Base-by-base conservation (phyloP, 2,888 invertebrate genomes). In the Heliconius charithonia region DNA sequence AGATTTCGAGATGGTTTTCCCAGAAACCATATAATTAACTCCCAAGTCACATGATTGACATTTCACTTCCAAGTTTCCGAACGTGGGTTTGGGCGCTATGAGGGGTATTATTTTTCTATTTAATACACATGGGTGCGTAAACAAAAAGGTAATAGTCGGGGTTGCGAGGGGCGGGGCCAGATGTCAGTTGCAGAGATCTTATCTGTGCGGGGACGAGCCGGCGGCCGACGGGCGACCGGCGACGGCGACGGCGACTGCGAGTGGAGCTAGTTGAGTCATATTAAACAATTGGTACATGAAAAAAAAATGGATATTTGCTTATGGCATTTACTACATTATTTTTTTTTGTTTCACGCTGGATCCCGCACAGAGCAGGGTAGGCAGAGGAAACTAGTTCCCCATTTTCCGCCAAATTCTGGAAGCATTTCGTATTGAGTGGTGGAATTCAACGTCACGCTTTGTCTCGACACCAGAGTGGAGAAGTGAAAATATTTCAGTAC, bases 151-250 rank as follows among this genome's bases (percentile, higher is more conserved):
- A 83, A 83, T 85, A 86, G 84, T 81, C 83, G 87, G 92, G 92
- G 90, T 86, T 88, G 87, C 80, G 81, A 81, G 84, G 88, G 94
- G 94, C 93, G 93, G 89, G 88, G 93, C 92, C 92, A 91, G 93
- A 93, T 95, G 94, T 94, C 94, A 92, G 84, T 81, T 85, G 89
- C 94, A 93, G 86, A 89, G 93, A 93, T 93, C 92, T 92, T 93
- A 93, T 93, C 93, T 90, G 83, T 86, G 84, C 84, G 83, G 83
- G 86, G 84, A 83, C 84, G 79, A 77, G 71, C 75, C 77, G 77
- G 56, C 77, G 75, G 78, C 72, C 79, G 72, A 56, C 70, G 77
- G 77, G 75, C 77, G 79, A 73, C 72, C 71, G 75, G 73, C 73
- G 78, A 72, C 75, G 80, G 77, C 70, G 77, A 56, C 72, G 66